Evolutionary conservation across 2,888 invertebrate species (phyloP).

Genomic region (Galerucella calmariensis): DNA sequence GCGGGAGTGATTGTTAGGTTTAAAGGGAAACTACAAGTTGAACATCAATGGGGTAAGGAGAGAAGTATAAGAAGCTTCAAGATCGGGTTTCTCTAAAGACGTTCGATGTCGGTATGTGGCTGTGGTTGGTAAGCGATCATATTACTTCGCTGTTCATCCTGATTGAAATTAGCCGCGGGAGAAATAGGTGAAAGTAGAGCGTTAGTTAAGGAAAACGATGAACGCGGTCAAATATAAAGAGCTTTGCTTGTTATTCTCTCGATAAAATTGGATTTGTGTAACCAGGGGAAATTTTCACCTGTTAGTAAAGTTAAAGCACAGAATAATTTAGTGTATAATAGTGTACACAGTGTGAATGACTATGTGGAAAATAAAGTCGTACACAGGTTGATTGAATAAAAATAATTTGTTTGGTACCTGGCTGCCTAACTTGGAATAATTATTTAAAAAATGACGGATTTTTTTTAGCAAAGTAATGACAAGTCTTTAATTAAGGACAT

Average conservation of each 20-base stretch:
- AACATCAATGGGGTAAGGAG: conserved; percentile 1
- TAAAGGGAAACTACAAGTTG: conserved; percentile 19
- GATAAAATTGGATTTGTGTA: neutral
- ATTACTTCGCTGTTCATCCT: conserved; percentile 34
- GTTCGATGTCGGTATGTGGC: conserved; percentile 29
- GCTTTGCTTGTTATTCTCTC: neutral
- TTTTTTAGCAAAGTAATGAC: too few relatives aligned
- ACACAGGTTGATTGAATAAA: too few relatives aligned
- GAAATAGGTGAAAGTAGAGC: neutral
- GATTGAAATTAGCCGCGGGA: conserved; percentile 22
- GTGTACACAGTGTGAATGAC: too few relatives aligned
- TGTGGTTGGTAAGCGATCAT: conserved; percentile 39
- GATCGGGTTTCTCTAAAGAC: conserved; percentile 41
- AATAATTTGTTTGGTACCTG: too few relatives aligned
- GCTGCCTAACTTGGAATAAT: too few relatives aligned
- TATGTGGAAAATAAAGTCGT: too few relatives aligned
- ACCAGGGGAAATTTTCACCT: neutral
- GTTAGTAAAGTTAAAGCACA: too few relatives aligned
- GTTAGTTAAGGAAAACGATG: neutral
- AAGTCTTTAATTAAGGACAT: too few relatives aligned
- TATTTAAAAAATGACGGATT: too few relatives aligned
- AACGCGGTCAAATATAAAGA: neutral
- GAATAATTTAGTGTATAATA: too few relatives aligned
- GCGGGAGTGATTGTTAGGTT: conserved; percentile 41
- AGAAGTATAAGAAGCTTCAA: conserved; percentile 26